Conservation (phyloP, 2,113 vertebrate species). For the Epinephelus fuscoguttatus region DNA sequence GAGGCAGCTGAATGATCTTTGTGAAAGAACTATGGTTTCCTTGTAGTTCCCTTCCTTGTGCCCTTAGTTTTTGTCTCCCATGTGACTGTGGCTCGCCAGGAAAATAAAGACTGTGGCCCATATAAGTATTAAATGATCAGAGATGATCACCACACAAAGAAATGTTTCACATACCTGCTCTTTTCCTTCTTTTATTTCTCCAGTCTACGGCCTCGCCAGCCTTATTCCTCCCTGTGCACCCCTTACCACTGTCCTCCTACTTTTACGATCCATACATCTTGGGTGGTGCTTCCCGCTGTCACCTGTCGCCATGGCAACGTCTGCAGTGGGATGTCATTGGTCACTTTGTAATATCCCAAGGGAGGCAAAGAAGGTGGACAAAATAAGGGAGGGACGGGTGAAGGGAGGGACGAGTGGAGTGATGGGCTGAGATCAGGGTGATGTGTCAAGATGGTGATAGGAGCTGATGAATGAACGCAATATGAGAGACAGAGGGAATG, state of each 20-base stretch:
- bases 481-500: slow-evolving; percentile 9
- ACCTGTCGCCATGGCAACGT: slow-evolving; percentile 72
- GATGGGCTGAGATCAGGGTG: background rate
- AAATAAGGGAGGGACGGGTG: background rate
- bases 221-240: slow-evolving; percentile 23
- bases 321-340: slow-evolving; percentile 67
- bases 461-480: slow-evolving; percentile 37
- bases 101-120: slow-evolving; percentile 2
- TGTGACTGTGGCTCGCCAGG: background rate
- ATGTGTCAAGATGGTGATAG: slow-evolving; percentile 11
- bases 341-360: slow-evolving; percentile 55
- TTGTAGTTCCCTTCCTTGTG: background rate
- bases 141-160: slow-evolving; percentile 2
- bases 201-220: background rate
- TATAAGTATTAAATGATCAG: background rate
- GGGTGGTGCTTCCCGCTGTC: slow-evolving; percentile 67
- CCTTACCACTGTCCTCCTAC: slow-evolving; percentile 31
- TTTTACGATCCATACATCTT: slow-evolving; percentile 71
- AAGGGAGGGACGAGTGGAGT: background rate
- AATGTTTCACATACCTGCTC: slow-evolving; percentile 7
- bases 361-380: slow-evolving; percentile 7
- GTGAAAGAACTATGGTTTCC: background rate
- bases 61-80: background rate
- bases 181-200: slow-evolving; percentile 12
- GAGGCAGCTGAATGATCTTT: background rate